Conservation (phyloP, 2,888 invertebrate species). For the Lypha dubia region DNA sequence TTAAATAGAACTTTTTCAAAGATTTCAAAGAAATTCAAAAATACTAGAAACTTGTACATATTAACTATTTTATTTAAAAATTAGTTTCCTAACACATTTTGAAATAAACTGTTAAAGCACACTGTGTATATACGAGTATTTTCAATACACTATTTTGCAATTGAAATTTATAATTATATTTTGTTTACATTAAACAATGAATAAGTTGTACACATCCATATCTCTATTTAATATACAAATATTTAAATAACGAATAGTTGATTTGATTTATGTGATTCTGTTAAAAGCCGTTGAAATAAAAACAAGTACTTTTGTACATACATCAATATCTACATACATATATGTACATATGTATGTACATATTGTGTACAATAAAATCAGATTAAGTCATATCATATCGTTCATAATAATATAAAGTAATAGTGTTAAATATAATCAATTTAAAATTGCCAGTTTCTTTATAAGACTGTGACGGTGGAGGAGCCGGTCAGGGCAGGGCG, state of each 20-base stretch:
- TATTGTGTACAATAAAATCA: conserved; percentile 40
- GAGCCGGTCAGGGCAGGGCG: conserved; percentile 38
- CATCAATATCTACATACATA: no score
- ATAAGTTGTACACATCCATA: not conserved
- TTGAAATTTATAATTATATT: conserved; percentile 26
- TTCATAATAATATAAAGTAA: conserved; percentile 17
- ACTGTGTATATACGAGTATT: no score
- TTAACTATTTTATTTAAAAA: not conserved
- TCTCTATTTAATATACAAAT: conserved; percentile 18
- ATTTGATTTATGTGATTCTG: conserved; percentile 13
- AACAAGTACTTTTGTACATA: not conserved
- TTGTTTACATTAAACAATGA: conserved; percentile 19
- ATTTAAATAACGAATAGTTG: conserved; percentile 14
- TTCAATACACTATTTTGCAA: not conserved
- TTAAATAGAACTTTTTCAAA: no score
- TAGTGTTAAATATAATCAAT: conserved; percentile 44
- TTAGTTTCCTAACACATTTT: not conserved
- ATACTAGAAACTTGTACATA: not conserved
- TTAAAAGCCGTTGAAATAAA: conserved; percentile 3
- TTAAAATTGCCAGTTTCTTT: conserved; percentile 27
- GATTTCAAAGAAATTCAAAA: no score
- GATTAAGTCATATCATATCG: conserved; percentile 51
- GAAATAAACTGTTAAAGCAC: no score
- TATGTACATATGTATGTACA: no score
- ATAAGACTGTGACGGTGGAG: not conserved